Percentiles rank a stretch among this genome's conserved stretches.
These are phyloP conservation scores for Solea solea DNA, from an alignment of 2,113 vertebrate genomes.

Conservation along the genomic window DNA sequence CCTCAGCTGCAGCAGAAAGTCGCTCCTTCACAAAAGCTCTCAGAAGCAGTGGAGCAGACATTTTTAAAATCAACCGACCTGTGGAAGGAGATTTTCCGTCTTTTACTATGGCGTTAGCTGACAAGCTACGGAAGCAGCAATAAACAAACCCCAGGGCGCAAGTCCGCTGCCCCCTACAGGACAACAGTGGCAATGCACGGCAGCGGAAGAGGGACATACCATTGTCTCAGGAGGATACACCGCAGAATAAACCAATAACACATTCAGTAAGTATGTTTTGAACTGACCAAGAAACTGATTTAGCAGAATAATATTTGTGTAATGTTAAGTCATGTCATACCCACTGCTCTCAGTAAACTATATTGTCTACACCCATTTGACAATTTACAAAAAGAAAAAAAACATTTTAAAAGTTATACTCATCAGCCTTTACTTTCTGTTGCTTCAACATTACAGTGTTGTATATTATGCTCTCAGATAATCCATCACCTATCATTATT, in stretches of 20 bases:
- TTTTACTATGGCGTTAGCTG: constrained; percentile 7
- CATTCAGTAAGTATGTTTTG: no score
- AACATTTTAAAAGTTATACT: no score
- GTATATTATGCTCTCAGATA: background rate
- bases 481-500: no score
- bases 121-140: constrained; percentile 47
- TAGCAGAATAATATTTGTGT: no score
- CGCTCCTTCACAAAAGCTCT: constrained; percentile 57
- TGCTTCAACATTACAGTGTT: background rate
- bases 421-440: background rate
- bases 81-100: no score
- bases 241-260: no score
- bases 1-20: constrained; percentile 53
- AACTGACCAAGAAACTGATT: no score
- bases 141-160: background rate
- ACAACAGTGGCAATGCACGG: background rate
- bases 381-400: background rate
- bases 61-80: constrained; percentile 9
- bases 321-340: no score
- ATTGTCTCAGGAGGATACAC: no score
- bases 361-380: background rate
- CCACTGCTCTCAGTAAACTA: no score
- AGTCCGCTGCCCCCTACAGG: constrained; percentile 41
- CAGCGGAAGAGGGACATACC: no score
- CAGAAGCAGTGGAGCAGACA: constrained; percentile 46